A percentile compares a stretch with the other conserved stretches of the same genome.
Evolutionary conservation across 2,113 vertebrate species (phyloP).

Genomic region (Genyomyrus donnyi): DNA sequence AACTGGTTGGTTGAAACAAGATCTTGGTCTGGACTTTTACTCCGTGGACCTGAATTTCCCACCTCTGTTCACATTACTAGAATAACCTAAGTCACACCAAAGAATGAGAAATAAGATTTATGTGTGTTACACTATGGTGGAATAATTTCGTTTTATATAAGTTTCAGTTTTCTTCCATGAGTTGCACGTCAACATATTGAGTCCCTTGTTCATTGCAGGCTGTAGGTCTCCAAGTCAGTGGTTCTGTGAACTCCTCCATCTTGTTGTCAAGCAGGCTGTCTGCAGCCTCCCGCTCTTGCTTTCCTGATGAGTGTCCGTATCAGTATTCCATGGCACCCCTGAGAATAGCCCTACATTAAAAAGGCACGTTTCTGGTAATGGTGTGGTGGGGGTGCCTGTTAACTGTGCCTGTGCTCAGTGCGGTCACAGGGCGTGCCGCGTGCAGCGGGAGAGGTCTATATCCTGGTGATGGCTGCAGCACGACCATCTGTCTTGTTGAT

Average conservation of each 20-base stretch:
- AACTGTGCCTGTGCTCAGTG: neutral
- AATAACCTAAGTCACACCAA: neutral
- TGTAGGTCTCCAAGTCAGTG: neutral
- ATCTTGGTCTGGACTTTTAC: neutral
- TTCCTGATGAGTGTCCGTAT: neutral
- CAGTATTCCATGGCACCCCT: neutral
- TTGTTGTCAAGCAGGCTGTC: neutral
- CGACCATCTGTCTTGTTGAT: slow-evolving; percentile 5
- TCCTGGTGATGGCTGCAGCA: neutral
- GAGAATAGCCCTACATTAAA: neutral
- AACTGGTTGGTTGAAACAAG: neutral
- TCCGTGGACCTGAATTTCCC: neutral
- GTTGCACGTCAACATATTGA: neutral
- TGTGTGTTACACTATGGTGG: neutral
- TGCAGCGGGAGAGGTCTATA: neutral
- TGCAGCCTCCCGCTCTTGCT: no score
- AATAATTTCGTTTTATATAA: neutral
- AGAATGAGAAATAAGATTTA: neutral
- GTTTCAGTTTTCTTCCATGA: neutral
- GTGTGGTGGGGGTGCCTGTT: neutral
- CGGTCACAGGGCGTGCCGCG: no score
- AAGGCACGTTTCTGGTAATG: neutral
- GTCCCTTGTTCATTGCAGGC: neutral
- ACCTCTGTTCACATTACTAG: neutral
- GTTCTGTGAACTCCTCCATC: neutral